These are phyloP conservation scores for Podocnemis expansa DNA, from an alignment of 2,113 vertebrate genomes.

Conservation along the genomic window DNA sequence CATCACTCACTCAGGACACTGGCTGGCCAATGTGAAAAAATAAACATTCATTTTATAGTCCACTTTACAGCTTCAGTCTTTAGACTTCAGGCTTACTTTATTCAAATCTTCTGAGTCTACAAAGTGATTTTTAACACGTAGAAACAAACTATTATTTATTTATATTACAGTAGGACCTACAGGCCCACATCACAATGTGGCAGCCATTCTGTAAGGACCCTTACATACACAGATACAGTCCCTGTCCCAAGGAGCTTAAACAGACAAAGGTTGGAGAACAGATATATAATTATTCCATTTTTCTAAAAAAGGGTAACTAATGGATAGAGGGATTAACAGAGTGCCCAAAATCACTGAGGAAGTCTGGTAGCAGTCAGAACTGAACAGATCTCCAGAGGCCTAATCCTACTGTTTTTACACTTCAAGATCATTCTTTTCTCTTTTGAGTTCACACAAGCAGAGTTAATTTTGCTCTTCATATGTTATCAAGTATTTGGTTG, in stretches of 20 bases:
- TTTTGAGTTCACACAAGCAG: rapidly evolving
- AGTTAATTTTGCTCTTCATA: background rate
- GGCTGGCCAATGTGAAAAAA: background rate
- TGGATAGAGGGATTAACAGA: background rate
- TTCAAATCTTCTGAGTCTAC: background rate
- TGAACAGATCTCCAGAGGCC: background rate
- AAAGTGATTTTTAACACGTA: background rate
- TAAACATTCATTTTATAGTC: background rate
- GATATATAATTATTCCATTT: background rate
- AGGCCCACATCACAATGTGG: background rate
- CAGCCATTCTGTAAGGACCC: background rate
- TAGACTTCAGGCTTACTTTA: background rate
- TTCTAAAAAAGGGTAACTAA: background rate
- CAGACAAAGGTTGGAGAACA: background rate
- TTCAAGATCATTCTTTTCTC: background rate
- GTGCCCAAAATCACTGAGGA: background rate
- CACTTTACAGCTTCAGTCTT: background rate
- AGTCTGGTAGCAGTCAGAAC: background rate
- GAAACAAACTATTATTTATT: background rate
- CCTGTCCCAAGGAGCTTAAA: background rate
- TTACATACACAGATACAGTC: background rate
- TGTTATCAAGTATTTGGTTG: background rate
- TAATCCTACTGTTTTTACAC: rapidly evolving
- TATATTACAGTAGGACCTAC: background rate
- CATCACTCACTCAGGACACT: background rate